Evolutionary conservation across 2,888 invertebrate species (phyloP), one percentile per base, ranked within the genome.

Genomic region (Zelleria hepariella): DNA sequence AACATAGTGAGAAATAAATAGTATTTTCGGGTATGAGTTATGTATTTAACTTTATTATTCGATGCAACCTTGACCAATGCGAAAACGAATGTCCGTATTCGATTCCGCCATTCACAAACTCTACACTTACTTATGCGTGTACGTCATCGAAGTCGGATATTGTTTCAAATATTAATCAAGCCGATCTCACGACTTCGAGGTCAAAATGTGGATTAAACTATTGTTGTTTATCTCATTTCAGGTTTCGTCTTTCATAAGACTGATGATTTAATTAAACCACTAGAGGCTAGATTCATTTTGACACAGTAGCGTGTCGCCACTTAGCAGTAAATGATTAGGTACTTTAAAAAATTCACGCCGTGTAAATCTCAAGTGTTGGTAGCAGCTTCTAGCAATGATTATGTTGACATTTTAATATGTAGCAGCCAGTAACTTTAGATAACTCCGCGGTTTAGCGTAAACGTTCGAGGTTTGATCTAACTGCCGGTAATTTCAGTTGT

Each of bases 41-140:
- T 42, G 32, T 10, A 15, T 42, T n/a, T 42, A 32, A 32, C 7
- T 42, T 42, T 42, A 42, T 15, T 42, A 42, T 42, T 15, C 32
- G 32, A 42, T 15, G 32, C 32, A 59, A 71, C 81, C 82, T 82
- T 81, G 79, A 62, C 62, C 62, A 63, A 60, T 57, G 63, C 64
- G 62, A 64, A 65, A 67, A 70, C 63, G 67, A 62, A 62, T 65
- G 64, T 69, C 68, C 68, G 70, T 66, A 71, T 68, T 75, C 67
- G 75, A 79, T 82, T 83, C 82, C 79, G 83, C 84, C 80, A 82
- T 86, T 86, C 81, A 82, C 82, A 65, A 68, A 57, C 73, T 70
- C 66, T 51, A 51, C 51, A 51, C 51, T 51, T 51, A 51, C 23
- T 74, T 20, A 56, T 20, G 27, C 42, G 7, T 15, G 42, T 51